Evolutionary conservation across 2,113 vertebrate genomes (phyloP), one percentile per base, ranked within the genome.

Genomic region (Cephalopholis sonnerati): DNA sequence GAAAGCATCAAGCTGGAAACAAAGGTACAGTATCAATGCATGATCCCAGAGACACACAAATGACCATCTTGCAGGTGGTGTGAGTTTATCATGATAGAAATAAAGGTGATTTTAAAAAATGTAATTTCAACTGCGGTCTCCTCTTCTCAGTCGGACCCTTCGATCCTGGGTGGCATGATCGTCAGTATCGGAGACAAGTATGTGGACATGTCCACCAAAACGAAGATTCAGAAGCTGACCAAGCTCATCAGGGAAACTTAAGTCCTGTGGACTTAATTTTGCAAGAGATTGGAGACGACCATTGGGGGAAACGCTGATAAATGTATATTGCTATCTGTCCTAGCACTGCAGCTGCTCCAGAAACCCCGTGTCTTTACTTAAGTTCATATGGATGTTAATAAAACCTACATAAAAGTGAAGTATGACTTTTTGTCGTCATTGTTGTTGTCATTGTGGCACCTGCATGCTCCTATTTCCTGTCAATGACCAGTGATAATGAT

Each of bases 121-220:
- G 7, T 81, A 5, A 65, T 54, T 81, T 66, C 3, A 62, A 62
- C 25, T 51, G n/a, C 36, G 53, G 4, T 82, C 24, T 82, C 17
- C 55, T 62, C 66, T 81, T 86, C n/a, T 11, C 90, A 99, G 98
- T 94, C 90, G 8, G 98, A 99, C 69, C 87, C 97, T 0, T 90
- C 97, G 0, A 97, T 99, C 89, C 95, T 99, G 71, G 98, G 97
- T 18, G 98, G 98, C 65, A 99, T 99, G 98, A 96, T 99, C 46
- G 97, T 99, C 94, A 97, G 97, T 11, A 97, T 99, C 18, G 98
- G 98, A 36, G 98, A 99, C 90, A 98, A 97, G 76, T 99, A 98
- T 0, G 96, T 96, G 53, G 98, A 99, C 88, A 99, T 99, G 98
- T 99, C 98, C 25, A 97, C 97, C 0, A 98, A 93, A 85, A 96